Evolutionary conservation across 2,888 invertebrate genomes (phyloP), one percentile per base, ranked within the genome.

Genomic region (Trissolcus japonicus): DNA sequence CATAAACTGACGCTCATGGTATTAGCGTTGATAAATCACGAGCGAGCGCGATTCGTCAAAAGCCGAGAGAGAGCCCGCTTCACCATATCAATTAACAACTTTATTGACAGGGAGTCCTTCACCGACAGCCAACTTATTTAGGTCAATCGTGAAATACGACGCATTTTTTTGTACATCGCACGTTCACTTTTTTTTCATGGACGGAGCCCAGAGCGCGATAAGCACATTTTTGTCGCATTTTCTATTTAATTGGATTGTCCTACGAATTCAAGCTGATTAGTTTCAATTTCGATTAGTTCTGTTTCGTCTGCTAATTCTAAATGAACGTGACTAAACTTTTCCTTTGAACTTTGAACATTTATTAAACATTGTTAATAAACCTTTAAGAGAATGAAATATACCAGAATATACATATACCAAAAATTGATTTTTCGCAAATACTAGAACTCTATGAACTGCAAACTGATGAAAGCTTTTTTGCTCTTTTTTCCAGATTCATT

Each of bases 71-170:
- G 14, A n/a, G 29, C 29, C 21, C 35, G 43, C 48, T 35, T 25
- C 40, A 35, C 3, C 60, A 21, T 54, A 63, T 75, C 75, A 75
- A 75, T 75, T 75, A 69, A 55, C 75, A 53, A 60, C 35, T 61
- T 61, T 56, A 61, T 76, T 61, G 76, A 65, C 40, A 71, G 41
- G 51, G 46, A 65, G 54, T 61, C 68, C 53, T 48, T 67, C 74
- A 57, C 57, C 25, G 65, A 41, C 55, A 54, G 21, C 14, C 51
- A 61, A 43, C 46, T 63, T 59, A 75, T 75, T 68, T 48, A 56
- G 48, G 68, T 68, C 68, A 57, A 62, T 59, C 56, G 61, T 63
- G 41, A 63, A 61, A 68, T 54, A 50, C 75, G 25, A 43, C 19
- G 25, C 50, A 4, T 13, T 19, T 61, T 61, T 61, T 69, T 21